A percentile compares a stretch with the other conserved stretches of the same genome.
These are phyloP conservation scores for Drosophila birchii DNA, from an alignment of 2,888 invertebrate species.

Conservation along the genomic window DNA sequence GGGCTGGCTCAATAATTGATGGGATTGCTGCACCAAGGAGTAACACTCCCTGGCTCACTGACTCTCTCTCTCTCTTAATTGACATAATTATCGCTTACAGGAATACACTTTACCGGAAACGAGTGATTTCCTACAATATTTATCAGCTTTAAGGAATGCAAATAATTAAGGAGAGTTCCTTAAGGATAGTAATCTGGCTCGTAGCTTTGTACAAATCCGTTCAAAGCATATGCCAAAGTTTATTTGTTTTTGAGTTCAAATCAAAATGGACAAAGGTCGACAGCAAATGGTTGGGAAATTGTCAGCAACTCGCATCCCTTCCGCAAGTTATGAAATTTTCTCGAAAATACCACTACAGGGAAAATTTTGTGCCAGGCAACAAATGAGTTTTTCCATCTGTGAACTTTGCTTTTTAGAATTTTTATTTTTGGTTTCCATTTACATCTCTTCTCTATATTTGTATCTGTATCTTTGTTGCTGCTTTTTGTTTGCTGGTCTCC, in stretches of 20 bases:
- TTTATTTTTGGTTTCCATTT: conserved; percentile 9
- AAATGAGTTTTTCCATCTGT: conserved; percentile 20
- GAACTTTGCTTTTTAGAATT: conserved; percentile 23
- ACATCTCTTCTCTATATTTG: conserved; percentile 1
- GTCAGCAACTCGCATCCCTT: conserved; percentile 9
- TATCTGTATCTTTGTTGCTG: not conserved
- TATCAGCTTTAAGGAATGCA: not conserved
- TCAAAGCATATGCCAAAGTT: conserved; percentile 1
- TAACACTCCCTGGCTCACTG: not conserved
- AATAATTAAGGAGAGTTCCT: not conserved
- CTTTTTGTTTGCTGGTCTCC: conserved; percentile 8
- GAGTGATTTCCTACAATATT: not conserved
- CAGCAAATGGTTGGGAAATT: conserved; percentile 14
- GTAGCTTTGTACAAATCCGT: not conserved
- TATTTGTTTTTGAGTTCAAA: conserved; percentile 11
- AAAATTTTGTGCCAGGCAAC: conserved; percentile 17
- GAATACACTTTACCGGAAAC: not conserved
- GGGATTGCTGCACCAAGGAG: conserved; percentile 8
- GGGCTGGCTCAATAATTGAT: conserved; percentile 20
- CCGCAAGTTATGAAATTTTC: conserved; percentile 19
- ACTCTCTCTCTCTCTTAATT: conserved; percentile 1
- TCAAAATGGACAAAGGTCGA: not conserved
- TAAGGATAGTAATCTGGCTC: not conserved
- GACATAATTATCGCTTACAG: conserved; percentile 16
- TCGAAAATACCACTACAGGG: conserved; percentile 11